phyloP scores from a whole-genome alignment of 2,888 invertebrate genomes.

The Nycteola revayana region DNA sequence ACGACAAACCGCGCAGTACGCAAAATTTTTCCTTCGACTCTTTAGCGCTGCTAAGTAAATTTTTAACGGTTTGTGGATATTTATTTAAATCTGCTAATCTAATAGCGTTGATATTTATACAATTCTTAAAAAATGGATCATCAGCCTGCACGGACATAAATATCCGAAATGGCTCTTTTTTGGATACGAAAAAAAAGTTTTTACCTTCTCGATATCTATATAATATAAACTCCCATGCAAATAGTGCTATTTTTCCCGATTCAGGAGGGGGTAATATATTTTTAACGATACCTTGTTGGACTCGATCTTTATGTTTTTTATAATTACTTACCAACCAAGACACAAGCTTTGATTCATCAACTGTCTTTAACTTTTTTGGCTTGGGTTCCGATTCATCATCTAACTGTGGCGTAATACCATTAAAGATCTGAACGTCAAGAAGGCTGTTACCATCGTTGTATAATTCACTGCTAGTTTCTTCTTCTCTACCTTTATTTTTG shows the following conservation, averaged over 20 bases:
- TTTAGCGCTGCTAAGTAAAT: conserved; percentile 57
- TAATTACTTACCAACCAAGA: conserved; percentile 63
- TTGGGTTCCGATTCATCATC: too few species aligned
- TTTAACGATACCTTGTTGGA: conserved; percentile 42
- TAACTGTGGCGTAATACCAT: too few species aligned
- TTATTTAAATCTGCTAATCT: conserved; percentile 53
- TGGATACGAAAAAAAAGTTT: conserved; percentile 61
- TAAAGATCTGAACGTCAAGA: too few species aligned
- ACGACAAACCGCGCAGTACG: conserved; percentile 60
- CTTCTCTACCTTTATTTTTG: too few species aligned
- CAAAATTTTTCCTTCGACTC: conserved; percentile 61
- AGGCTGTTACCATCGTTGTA: too few species aligned
- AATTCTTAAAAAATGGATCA: conserved; percentile 50
- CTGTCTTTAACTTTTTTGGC: not conserved
- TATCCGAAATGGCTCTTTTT: conserved; percentile 53
- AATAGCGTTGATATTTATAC: conserved; percentile 62
- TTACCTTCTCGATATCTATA: conserved; percentile 57
- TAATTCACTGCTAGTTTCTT: too few species aligned
- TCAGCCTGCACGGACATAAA: conserved; percentile 58
- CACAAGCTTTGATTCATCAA: conserved; percentile 46
- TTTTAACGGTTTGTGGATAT: conserved; percentile 63
- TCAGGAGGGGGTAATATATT: conserved; percentile 50
- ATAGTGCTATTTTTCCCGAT: conserved; percentile 51
- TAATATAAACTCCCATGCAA: conserved; percentile 65
- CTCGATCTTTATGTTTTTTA: conserved; percentile 53